These are phyloP conservation scores for Drosophila punjabiensis DNA, from an alignment of 1,140 invertebrate genomes.

Conservation along the genomic window DNA sequence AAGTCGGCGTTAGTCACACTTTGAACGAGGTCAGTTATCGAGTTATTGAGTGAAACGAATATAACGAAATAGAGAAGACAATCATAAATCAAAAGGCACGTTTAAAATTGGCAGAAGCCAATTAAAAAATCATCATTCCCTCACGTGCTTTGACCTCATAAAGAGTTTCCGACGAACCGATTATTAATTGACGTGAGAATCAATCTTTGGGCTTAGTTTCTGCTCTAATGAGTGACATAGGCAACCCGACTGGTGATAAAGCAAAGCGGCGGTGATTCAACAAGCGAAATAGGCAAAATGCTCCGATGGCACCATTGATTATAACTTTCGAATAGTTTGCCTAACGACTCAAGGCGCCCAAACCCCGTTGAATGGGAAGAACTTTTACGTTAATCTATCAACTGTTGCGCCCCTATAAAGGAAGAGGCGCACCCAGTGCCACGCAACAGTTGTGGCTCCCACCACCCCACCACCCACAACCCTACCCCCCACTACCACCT, in stretches of 20 bases:
- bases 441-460: conserved; percentile 37
- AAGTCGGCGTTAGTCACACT: background rate
- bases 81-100: conserved; percentile 6
- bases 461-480: background rate
- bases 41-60: background rate
- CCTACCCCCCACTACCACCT: background rate
- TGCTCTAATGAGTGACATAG: conserved; percentile 17
- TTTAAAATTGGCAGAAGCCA: conserved; percentile 10
- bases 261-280: conserved; percentile 22
- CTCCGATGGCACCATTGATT: conserved; percentile 19
- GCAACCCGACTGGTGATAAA: conserved; percentile 15
- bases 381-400: conserved; percentile 38
- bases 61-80: background rate
- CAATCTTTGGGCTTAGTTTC: conserved; percentile 16
- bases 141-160: conserved; percentile 21
- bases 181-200: conserved; percentile 31
- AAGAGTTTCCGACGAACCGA: conserved; percentile 7
- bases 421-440: conserved; percentile 14
- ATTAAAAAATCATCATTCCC: conserved; percentile 14
- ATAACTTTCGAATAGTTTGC: conserved; percentile 42
- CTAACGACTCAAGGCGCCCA: conserved; percentile 16
- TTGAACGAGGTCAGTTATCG: conserved; percentile 22
- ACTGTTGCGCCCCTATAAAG: conserved; percentile 34
- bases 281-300: conserved; percentile 16
- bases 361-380: background rate